Base-by-base conservation (phyloP, 1,140 invertebrate species). In the Sitodiplosis mosellana region DNA sequence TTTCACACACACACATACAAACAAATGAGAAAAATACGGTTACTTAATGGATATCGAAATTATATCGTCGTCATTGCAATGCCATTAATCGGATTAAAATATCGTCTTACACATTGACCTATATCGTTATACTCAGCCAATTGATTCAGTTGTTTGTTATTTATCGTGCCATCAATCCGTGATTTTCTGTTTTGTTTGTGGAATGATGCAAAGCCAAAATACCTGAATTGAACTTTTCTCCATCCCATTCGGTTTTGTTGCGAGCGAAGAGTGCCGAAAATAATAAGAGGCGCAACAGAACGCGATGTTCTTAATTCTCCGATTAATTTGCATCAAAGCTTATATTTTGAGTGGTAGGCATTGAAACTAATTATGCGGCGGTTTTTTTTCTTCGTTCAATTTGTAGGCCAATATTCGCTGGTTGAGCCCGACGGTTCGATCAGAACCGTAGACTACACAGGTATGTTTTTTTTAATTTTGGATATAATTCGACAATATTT, bases 391-490 rank as follows among this genome's bases (percentile, higher is more conserved):
- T 5, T 27, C 10, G 49, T 46, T 51, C 18, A 21, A 19, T 45
- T 54, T 52, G 1, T 54, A 68, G 77, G 77, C n/a, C 75, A 76
- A 61, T 77, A 77, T 52, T 74, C 72, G 2, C 62, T 80, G 27
- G 68, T 80, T 20, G 77, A 83, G 55, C 70, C 80, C 15, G 80
- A 83, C 17, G 41, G 41, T 51, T 18, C 7, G 11, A 18, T 43
- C n/a, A n/a, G 41, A 18, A 43, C 41, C 17, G 67, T 66, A 36
- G 57, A 59, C 45, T 69, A 60, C 49, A 64, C 59, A 36, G 67
- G 68, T 40, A 40, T 5, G 17, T 15, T 15, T 36, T n/a, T 36
- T 10, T 36, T 36, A 36, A n/a, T 10, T 36, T 36, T n/a, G 34
- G n/a, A n/a, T 36, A 36, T 36, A 10, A 36, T 36, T 36, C 8